Base-by-base conservation (phyloP, 2,797 vertebrate genomes). In the Pristis pectinata region DNA sequence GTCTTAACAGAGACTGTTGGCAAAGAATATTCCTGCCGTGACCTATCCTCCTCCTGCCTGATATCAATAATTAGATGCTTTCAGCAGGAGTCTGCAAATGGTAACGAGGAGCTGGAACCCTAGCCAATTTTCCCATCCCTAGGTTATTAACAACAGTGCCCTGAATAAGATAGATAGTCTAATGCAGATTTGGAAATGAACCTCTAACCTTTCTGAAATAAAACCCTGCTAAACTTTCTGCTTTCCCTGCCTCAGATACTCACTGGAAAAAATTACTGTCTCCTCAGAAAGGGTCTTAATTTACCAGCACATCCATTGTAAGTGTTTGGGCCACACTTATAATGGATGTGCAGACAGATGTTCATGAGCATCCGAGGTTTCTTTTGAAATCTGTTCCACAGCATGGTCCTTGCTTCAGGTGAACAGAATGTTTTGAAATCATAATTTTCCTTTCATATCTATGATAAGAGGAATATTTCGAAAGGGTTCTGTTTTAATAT, bases 361-460 rank as follows among this genome's bases (percentile, higher is more conserved):
- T 87, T 91, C 61, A 64, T 19, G 7, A 64, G n/a, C 59, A 64
- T n/a, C 87, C 41, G 6, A 1, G 0, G 59, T 24, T 91, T 64
- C 87, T 91, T 91, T 91, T 91, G 59, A 91, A 91, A n/a, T 37
- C 59, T 91, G 87, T 2, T 37, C 17, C 87, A 91, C n/a, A 91
- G 37, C 56, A 13, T 2, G 15, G 15, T 91, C 8, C 59, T 64
- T 64, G 37, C 34, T 91, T 91, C 34, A 91, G 56, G 59, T 91
- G n/a, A 37, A 91, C 92, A 76, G 11, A 7, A 49, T 93, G 37
- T 76, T 74, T 41, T 72, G 30, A 49, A 74, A 76, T 49, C 27
- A 93, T 53, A 74, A 34, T 53, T 93, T 93, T 74, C 30, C 41
- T 76, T 34, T 72, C 30, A 76, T 76, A 93, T 74, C 92, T 74